Evolutionary conservation across 2,888 invertebrate genomes (phyloP).

Genomic region (Rhagium mordax): DNA sequence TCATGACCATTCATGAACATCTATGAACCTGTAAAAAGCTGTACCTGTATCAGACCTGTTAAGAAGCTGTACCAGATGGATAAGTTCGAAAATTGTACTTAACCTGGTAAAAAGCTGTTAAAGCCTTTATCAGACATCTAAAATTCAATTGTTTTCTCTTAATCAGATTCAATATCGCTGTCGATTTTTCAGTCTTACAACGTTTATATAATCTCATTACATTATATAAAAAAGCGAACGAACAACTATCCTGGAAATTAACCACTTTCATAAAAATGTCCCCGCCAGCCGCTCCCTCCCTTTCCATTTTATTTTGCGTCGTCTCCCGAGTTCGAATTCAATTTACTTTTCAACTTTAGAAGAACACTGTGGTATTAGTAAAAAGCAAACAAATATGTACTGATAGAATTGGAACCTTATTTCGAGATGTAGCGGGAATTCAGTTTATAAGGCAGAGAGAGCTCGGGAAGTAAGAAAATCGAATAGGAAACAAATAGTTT

Average conservation of each 20-base stretch:
- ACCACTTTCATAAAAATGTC: background rate
- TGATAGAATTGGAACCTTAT: constrained; percentile 9
- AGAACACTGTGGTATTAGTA: constrained; percentile 15
- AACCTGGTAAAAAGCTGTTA: too few relatives aligned
- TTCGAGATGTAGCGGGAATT: constrained; percentile 10
- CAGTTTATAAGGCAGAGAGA: constrained; percentile 5
- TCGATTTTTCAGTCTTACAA: too few relatives aligned
- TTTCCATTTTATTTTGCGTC: background rate
- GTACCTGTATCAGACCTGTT: too few relatives aligned
- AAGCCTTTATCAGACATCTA: too few relatives aligned
- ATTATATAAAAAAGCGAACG: too few relatives aligned
- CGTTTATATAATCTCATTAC: too few relatives aligned
- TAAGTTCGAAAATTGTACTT: too few relatives aligned
- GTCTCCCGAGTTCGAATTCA: constrained; percentile 22
- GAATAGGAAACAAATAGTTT: background rate
- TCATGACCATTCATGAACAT: too few relatives aligned
- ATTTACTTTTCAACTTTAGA: constrained; percentile 14
- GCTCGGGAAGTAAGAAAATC: constrained; percentile 1
- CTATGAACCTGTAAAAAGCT: too few relatives aligned
- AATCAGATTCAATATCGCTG: too few relatives aligned
- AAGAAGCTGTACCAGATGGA: too few relatives aligned
- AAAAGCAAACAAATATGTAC: constrained; percentile 15
- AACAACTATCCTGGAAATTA: background rate
- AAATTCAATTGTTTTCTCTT: too few relatives aligned
- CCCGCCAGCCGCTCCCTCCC: background rate